These are phyloP conservation scores for Anoplius nigerrimus DNA, from an alignment of 2,888 invertebrate genomes.

Conservation along the genomic window DNA sequence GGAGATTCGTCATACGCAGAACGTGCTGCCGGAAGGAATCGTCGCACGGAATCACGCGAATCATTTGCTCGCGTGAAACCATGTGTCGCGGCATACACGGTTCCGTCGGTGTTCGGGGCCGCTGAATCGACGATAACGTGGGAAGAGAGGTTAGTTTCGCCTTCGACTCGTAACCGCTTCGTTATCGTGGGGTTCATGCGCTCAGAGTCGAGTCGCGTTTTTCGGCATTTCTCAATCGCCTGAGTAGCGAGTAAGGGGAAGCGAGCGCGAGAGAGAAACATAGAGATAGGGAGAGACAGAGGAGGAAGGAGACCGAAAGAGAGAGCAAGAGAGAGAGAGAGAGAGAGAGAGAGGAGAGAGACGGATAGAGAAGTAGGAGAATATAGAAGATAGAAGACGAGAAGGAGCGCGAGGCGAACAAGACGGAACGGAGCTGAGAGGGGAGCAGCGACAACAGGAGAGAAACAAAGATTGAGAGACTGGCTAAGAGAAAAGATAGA, in stretches of 20 bases:
- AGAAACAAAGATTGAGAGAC: too few relatives aligned
- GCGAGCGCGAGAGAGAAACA: conserved; percentile 22
- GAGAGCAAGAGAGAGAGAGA: not conserved
- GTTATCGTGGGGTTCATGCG: conserved; percentile 31
- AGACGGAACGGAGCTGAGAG: not conserved
- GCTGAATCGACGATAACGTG: conserved; percentile 11
- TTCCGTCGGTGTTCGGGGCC: conserved; percentile 15
- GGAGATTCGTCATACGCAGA: conserved; percentile 6
- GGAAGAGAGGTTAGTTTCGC: conserved; percentile 19
- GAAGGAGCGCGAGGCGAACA: not conserved
- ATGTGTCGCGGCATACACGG: conserved; percentile 56
- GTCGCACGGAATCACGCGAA: conserved; percentile 21
- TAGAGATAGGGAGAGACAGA: not conserved
- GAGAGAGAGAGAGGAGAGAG: not conserved
- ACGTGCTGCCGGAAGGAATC: not conserved
- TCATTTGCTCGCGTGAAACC: conserved; percentile 24
- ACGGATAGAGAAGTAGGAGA: not conserved
- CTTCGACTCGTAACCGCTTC: not conserved
- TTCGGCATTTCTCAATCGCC: conserved; percentile 34
- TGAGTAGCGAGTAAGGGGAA: conserved; percentile 18
- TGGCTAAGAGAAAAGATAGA: not conserved
- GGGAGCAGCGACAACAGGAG: not conserved
- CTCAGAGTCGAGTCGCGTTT: conserved; percentile 17
- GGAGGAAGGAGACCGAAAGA: conserved; percentile 67
- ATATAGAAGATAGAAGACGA: conserved; percentile 10